phyloP scores from a whole-genome alignment of 2,797 vertebrate species.

The Characodon lateralis region DNA sequence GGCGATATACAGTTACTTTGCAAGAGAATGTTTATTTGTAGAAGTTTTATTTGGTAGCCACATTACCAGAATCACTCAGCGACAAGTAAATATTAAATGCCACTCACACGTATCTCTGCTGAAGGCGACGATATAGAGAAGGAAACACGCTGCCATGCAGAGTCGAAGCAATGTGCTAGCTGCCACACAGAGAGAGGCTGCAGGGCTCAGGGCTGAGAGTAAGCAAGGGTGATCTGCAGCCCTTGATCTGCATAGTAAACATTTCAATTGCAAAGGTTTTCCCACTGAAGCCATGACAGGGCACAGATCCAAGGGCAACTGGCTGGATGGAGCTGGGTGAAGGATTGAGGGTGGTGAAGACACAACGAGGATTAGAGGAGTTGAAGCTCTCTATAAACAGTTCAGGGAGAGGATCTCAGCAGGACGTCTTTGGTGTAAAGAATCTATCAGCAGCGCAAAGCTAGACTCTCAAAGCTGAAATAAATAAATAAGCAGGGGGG shows the following conservation, averaged over 20 bases:
- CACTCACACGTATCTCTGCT: slow-evolving; percentile 43
- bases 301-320: slow-evolving; percentile 72
- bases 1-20: slow-evolving; percentile 69
- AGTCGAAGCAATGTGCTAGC: slow-evolving; percentile 69
- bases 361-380: slow-evolving; percentile 50
- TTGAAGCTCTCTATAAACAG: slow-evolving; percentile 7
- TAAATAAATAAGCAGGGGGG: slow-evolving; percentile 44
- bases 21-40: slow-evolving; percentile 51
- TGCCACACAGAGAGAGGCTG: slow-evolving; percentile 67
- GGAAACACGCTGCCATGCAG: slow-evolving; percentile 55
- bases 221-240: slow-evolving; percentile 79
- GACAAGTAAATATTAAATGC: slow-evolving; percentile 54
- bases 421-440: slow-evolving; percentile 78
- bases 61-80: slow-evolving; percentile 72
- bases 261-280: slow-evolving; percentile 81
- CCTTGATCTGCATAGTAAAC: slow-evolving; percentile 93
- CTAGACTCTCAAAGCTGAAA: slow-evolving; percentile 69
- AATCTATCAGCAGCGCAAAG: slow-evolving; percentile 75
- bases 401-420: slow-evolving; percentile 26
- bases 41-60: slow-evolving; percentile 71
- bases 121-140: slow-evolving; percentile 42
- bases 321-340: slow-evolving; percentile 60
- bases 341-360: slow-evolving; percentile 14
- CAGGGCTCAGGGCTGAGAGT: slow-evolving; percentile 40
- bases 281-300: slow-evolving; percentile 72